Conservation (phyloP, 2,113 vertebrate species). For the Dromiciops gliroides region DNA sequence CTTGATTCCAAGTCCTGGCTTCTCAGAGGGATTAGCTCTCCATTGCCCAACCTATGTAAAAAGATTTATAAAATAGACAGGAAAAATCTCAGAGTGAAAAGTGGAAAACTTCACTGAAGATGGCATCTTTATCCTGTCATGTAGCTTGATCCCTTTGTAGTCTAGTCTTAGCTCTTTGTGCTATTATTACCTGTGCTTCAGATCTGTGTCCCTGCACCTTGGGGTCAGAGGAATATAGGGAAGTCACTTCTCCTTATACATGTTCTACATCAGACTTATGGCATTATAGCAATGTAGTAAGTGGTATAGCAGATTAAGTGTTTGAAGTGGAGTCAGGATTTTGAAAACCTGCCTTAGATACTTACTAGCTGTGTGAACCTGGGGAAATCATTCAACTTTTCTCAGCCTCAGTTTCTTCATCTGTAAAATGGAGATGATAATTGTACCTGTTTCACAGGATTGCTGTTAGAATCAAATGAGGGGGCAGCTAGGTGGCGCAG, state of each 20-base stretch:
- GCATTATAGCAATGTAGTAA: background rate
- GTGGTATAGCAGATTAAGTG: background rate
- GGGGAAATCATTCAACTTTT: background rate
- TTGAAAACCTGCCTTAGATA: background rate
- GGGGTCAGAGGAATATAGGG: background rate
- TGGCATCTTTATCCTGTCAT: background rate
- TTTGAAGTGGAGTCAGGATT: background rate
- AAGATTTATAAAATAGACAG: background rate
- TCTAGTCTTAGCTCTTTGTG: background rate
- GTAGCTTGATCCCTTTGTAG: background rate
- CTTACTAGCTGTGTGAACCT: background rate
- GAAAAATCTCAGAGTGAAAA: background rate
- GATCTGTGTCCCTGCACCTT: background rate
- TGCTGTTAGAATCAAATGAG: background rate
- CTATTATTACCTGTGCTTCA: background rate
- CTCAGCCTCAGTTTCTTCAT: background rate
- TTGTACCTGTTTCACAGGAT: background rate
- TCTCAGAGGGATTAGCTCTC: background rate
- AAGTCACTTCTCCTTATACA: background rate
- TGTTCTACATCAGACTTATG: background rate
- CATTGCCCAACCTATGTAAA: background rate
- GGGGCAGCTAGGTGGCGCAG: too few relatives aligned
- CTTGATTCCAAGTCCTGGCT: background rate
- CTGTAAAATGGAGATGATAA: background rate
- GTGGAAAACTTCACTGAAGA: background rate